These are phyloP conservation scores for Cylas formicarius DNA, from an alignment of 1,140 invertebrate genomes.

Conservation along the genomic window DNA sequence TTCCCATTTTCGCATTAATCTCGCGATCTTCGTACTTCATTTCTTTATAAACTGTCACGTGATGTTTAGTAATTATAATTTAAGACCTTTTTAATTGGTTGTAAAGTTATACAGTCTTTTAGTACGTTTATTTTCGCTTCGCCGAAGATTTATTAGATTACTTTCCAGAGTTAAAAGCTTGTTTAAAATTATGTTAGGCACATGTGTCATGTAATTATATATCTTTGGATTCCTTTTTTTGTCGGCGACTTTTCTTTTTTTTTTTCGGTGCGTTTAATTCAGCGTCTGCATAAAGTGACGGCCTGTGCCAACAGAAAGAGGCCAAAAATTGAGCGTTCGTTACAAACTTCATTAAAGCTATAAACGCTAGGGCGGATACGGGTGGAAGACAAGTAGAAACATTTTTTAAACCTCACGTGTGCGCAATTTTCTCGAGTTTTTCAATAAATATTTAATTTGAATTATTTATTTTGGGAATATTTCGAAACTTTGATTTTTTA, in stretches of 20 bases:
- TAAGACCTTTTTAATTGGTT: slow-evolving; percentile 19
- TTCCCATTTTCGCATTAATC: too few relatives aligned
- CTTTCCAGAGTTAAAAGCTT: slow-evolving; percentile 12
- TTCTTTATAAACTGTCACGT: slow-evolving; percentile 18
- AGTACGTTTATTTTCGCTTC: slow-evolving; percentile 5
- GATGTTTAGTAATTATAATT: slow-evolving; percentile 19
- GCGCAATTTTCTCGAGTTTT: too few relatives aligned
- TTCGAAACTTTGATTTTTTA: too few relatives aligned
- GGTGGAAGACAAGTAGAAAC: too few relatives aligned
- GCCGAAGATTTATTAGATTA: slow-evolving; percentile 8
- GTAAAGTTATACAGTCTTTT: too few relatives aligned
- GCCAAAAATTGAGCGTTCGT: background rate
- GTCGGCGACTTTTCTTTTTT: slow-evolving; percentile 3
- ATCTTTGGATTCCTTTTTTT: slow-evolving; percentile 1
- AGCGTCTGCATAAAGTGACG: slow-evolving; percentile 10
- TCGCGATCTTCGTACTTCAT: too few relatives aligned
- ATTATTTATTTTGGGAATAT: slow-evolving; percentile 11
- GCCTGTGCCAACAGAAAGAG: slow-evolving; percentile 12
- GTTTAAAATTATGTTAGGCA: slow-evolving; percentile 23
- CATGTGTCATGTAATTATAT: slow-evolving; percentile 23
- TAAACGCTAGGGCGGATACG: background rate
- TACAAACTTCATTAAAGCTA: background rate
- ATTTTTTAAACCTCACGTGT: too few relatives aligned
- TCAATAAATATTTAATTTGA: slow-evolving; percentile 5
- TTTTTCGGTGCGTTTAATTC: slow-evolving; percentile 12